Conservation (phyloP, 2,797 vertebrate species). For the Champsocephalus esox region DNA sequence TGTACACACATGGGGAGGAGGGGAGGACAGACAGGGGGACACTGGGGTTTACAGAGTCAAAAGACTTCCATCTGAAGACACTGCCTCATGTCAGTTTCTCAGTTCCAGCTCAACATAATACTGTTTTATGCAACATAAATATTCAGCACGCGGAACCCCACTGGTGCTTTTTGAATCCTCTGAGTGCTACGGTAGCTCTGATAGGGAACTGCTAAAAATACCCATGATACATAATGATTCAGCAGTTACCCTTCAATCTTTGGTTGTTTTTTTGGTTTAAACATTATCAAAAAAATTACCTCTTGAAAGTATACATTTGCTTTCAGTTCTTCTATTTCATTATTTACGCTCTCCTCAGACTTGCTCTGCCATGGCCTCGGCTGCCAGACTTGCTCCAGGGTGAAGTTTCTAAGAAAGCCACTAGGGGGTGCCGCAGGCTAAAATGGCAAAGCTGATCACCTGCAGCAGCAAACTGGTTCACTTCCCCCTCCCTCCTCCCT, state of each 20-base stretch:
- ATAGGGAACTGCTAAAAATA: slow-evolving; percentile 72
- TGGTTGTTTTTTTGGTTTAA: slow-evolving; percentile 72
- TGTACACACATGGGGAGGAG: slow-evolving; percentile 73
- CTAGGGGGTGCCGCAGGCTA: slow-evolving; percentile 78
- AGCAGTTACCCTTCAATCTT: slow-evolving; percentile 79
- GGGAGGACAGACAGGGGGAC: slow-evolving; percentile 52
- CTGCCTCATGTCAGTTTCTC: slow-evolving; percentile 81
- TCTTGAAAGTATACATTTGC: slow-evolving; percentile 56
- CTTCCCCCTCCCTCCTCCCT: slow-evolving; percentile 27
- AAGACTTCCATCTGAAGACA: slow-evolving; percentile 79
- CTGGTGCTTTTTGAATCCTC: slow-evolving; percentile 75
- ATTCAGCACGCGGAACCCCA: slow-evolving; percentile 58
- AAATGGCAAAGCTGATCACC: slow-evolving; percentile 57
- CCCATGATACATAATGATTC: slow-evolving; percentile 66
- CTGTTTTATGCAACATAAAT: slow-evolving; percentile 67
- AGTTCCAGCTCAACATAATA: slow-evolving; percentile 78
- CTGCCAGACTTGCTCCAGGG: slow-evolving; percentile 48
- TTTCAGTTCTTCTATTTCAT: slow-evolving; percentile 55
- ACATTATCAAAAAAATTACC: slow-evolving; percentile 44
- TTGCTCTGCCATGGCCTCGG: slow-evolving; percentile 39
- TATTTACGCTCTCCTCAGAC: slow-evolving; percentile 24
- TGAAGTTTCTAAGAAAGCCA: slow-evolving; percentile 60
- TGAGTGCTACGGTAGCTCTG: slow-evolving; percentile 76
- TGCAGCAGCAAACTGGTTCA: slow-evolving; percentile 50
- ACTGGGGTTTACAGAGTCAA: slow-evolving; percentile 70